phyloP scores from a whole-genome alignment of 92 coral and sea anemone species.

The Palythoa grandiflora region DNA sequence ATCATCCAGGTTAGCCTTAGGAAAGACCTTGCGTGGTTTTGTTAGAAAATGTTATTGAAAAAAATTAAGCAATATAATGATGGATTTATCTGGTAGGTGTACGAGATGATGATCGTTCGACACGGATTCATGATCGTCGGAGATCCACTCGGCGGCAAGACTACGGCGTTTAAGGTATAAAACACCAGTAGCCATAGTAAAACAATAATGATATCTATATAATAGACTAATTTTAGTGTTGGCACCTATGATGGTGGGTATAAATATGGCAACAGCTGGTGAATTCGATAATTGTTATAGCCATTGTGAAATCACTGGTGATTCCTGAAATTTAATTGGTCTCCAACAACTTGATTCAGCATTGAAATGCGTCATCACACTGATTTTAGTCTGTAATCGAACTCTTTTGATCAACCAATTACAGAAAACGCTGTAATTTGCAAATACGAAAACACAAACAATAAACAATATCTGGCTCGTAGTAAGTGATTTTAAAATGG shows the following conservation, averaged over 20 bases:
- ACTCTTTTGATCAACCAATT: no score
- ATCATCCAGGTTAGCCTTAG: slow-evolving; percentile 81
- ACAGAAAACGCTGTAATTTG: no score
- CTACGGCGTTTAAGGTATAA: slow-evolving; percentile 94
- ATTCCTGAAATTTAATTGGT: no score
- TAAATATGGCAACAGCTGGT: neutral
- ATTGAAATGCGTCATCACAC: no score
- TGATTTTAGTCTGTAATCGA: no score
- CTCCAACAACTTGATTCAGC: no score
- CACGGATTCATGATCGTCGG: slow-evolving; percentile 99
- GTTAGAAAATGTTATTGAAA: neutral
- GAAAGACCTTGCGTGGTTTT: neutral
- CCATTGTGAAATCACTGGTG: no score
- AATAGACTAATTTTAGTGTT: neutral
- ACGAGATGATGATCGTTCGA: slow-evolving; percentile 99
- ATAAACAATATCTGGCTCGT: no score
- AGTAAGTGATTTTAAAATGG: no score
- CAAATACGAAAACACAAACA: no score
- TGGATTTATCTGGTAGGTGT: slow-evolving; percentile 67
- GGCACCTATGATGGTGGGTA: neutral
- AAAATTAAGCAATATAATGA: neutral
- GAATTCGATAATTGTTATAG: no score
- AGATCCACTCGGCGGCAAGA: slow-evolving; percentile 98
- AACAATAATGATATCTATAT: neutral
- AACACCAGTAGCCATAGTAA: neutral